Percentiles rank a stretch among this genome's conserved stretches.
phyloP scores from a whole-genome alignment of 2,888 invertebrate genomes.

The Cephus spinipes region DNA sequence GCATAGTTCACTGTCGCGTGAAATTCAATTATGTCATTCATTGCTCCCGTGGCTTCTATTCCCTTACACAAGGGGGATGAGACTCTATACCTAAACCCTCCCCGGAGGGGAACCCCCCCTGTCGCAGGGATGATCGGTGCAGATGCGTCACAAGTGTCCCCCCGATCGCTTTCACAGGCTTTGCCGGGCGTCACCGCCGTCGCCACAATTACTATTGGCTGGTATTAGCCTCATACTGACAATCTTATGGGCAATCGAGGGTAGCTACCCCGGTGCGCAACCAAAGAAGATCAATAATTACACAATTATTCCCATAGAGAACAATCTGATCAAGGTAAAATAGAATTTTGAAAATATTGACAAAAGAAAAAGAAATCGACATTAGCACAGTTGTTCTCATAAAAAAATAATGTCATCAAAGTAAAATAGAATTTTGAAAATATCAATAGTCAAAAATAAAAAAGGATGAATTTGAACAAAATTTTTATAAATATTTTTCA shows the following conservation, averaged over 20 bases:
- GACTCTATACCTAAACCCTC: constrained; percentile 31
- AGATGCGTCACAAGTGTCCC: constrained; percentile 54
- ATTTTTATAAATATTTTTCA: too few species aligned
- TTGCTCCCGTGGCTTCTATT: constrained; percentile 39
- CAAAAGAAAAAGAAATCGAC: too few species aligned
- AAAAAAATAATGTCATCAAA: too few species aligned
- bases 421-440: too few species aligned
- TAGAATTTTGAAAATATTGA: too few species aligned
- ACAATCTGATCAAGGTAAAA: too few species aligned
- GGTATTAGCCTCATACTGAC: neutral
- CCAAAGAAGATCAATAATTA: neutral
- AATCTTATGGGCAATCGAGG: neutral
- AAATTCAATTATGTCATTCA: constrained; percentile 62
- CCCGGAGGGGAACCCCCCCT: constrained; percentile 1
- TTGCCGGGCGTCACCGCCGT: constrained; percentile 25
- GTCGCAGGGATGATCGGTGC: constrained; percentile 49
- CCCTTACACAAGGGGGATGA: constrained; percentile 17
- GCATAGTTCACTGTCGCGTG: constrained; percentile 51
- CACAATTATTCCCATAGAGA: too few species aligned
- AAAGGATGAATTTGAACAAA: too few species aligned
- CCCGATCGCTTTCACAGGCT: constrained; percentile 43
- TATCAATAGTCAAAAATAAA: too few species aligned
- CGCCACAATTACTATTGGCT: constrained; percentile 48
- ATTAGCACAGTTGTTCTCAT: too few species aligned
- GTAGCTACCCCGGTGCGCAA: neutral